Conservation (phyloP, 2,888 invertebrate genomes). For the Elegia similella region DNA sequence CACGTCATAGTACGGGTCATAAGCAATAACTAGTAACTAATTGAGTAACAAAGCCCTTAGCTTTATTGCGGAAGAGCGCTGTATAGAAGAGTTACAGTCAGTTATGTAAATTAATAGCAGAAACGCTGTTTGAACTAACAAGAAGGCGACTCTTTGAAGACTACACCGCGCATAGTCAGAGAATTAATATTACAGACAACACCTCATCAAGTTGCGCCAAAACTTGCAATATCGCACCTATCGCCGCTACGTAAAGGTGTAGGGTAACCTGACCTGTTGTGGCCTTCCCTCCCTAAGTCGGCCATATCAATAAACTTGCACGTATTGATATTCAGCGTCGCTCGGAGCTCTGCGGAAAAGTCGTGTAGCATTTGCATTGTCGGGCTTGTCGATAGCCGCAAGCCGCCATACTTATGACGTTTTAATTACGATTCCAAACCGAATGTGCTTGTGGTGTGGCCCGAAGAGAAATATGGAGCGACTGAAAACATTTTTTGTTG, state of each 20-base stretch:
- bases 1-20: too few species aligned
- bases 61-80: conserved; percentile 1
- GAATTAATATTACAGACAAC: too few species aligned
- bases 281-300: background rate
- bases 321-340: conserved; percentile 32
- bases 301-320: conserved; percentile 14
- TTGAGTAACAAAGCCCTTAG: too few species aligned
- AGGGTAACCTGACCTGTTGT: too few species aligned
- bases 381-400: conserved; percentile 39
- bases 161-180: background rate
- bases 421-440: conserved; percentile 71
- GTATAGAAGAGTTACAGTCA: background rate
- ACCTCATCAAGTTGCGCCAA: too few species aligned
- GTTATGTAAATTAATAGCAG: background rate
- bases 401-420: conserved; percentile 65
- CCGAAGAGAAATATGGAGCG: conserved; percentile 25
- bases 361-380: conserved; percentile 45
- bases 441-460: conserved; percentile 38
- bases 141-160: background rate
- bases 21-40: too few species aligned
- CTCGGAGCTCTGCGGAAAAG: conserved; percentile 3
- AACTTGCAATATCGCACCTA: too few species aligned
- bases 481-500: background rate
- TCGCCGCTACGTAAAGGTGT: too few species aligned
- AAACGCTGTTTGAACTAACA: conserved; percentile 1